Conservation (phyloP, 1,140 invertebrate species). For the Rhysida immarginata region DNA sequence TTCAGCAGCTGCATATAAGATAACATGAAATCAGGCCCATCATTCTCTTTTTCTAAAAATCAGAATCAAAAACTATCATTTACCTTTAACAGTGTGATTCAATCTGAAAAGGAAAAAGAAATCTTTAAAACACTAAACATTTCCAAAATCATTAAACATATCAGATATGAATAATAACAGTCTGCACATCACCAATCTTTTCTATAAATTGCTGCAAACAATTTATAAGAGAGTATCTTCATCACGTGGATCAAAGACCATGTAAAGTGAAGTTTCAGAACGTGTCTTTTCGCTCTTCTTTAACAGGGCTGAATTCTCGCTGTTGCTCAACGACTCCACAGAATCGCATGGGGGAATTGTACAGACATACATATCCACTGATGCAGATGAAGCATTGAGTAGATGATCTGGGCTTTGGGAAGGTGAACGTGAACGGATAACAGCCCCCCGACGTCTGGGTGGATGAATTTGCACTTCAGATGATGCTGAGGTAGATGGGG, state of each 20-base stretch:
- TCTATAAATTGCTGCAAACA: too few relatives aligned
- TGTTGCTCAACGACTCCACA: constrained; percentile 42
- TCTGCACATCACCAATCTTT: too few relatives aligned
- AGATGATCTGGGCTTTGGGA: not conserved
- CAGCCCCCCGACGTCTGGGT: not conserved
- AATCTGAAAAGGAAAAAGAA: too few relatives aligned
- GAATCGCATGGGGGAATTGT: constrained; percentile 44
- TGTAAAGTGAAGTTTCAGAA: constrained; percentile 47
- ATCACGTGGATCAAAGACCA: constrained; percentile 52
- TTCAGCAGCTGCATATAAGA: too few relatives aligned
- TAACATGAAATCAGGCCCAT: too few relatives aligned
- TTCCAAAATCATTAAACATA: too few relatives aligned
- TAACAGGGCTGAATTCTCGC: constrained; percentile 41
- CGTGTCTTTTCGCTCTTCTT: constrained; percentile 37
- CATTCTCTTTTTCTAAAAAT: too few relatives aligned
- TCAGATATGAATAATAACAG: too few relatives aligned
- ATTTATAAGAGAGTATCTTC: constrained; percentile 54
- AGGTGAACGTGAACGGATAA: not conserved
- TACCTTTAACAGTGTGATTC: too few relatives aligned
- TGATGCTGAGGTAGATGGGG: constrained; percentile 3
- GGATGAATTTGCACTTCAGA: constrained; percentile 1
- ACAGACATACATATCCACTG: constrained; percentile 18
- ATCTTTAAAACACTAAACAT: too few relatives aligned
- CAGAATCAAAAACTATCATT: too few relatives aligned
- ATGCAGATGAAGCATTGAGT: not conserved